These are phyloP conservation scores for Ephialtes manifestator DNA, from an alignment of 2,888 invertebrate genomes.

Conservation along the genomic window DNA sequence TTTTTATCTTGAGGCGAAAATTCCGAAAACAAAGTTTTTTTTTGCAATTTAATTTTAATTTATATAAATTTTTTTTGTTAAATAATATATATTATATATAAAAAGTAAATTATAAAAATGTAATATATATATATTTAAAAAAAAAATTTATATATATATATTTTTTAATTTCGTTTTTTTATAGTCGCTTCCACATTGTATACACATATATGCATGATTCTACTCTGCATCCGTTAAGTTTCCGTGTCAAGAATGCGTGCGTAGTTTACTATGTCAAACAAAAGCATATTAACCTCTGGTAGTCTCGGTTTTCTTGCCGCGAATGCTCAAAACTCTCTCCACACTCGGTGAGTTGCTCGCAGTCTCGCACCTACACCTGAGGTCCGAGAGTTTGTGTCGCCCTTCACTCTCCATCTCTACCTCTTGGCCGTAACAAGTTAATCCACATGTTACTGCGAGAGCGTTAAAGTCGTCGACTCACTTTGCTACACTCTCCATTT, in stretches of 20 bases:
- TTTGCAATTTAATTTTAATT: too few species aligned
- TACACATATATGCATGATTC: too few species aligned
- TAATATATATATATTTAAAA: too few species aligned
- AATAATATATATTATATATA: too few species aligned
- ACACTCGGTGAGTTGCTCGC: slow-evolving; percentile 38
- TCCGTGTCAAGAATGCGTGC: slow-evolving; percentile 17
- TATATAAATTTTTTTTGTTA: too few species aligned
- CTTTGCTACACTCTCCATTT: not conserved
- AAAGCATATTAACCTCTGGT: slow-evolving; percentile 32
- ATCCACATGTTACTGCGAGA: not conserved
- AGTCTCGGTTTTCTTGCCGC: slow-evolving; percentile 38
- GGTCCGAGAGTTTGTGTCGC: slow-evolving; percentile 20
- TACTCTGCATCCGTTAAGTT: not conserved
- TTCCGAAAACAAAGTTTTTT: too few species aligned
- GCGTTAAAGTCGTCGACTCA: not conserved
- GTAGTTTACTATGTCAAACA: slow-evolving; percentile 52
- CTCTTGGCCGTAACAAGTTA: slow-evolving; percentile 4
- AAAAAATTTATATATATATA: too few species aligned
- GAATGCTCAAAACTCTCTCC: slow-evolving; percentile 52
- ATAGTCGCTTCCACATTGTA: too few species aligned
- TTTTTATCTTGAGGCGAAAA: too few species aligned
- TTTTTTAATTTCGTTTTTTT: too few species aligned
- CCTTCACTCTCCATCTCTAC: slow-evolving; percentile 46
- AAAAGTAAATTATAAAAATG: too few species aligned
- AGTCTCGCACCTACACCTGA: not conserved